Base-by-base conservation (phyloP, 2,888 invertebrate genomes). In the Cyrtodaria siliqua region DNA sequence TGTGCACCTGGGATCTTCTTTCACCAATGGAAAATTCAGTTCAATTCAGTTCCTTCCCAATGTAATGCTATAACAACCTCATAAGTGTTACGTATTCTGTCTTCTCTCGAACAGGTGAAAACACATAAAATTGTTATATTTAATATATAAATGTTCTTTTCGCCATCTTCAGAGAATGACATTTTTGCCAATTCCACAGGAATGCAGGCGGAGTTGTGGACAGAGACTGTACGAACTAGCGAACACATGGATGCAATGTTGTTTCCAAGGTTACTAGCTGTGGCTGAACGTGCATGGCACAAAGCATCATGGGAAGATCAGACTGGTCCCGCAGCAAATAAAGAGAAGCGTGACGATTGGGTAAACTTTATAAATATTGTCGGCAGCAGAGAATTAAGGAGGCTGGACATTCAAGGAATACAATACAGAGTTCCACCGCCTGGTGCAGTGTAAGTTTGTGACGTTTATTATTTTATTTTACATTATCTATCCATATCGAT, bases 251-350 rank as follows among this genome's bases (percentile, higher is more conserved):
- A 86, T 6, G 72, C 82, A 50, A 89, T 89, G 88, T 53, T 87
- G n/a, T 89, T 85, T 61, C 90, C 90, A 0, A 74, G 90, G 16
- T 52, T 89, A 3, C 62, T 90, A 26, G 90, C 91, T 1, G 68
- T 90, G 18, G 92, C 92, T 0, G 91, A 92, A 78, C 72, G 91
- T 24, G 83, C 86, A 2, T 92, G 91, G 91, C 91, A 91, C 63
- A 77, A 83, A 26, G 89, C 89, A 24, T n/a, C 61, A 0, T 92
- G 91, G 91, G 91, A 91, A 60, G 64, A 75, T 2, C 18, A 49
- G 1, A 50, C 70, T 6, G 59, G 60, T 23, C 62, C 66, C 4
- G 56, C 52, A 6, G 57, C 78, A 55, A 40, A 66, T 8, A 12
- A 42, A 4, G 63, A 44, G 6, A 67, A 73, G 56, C 53, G 70